Conservation (phyloP, 2,888 invertebrate species). For the Caenorhabditis sp. region DNA sequence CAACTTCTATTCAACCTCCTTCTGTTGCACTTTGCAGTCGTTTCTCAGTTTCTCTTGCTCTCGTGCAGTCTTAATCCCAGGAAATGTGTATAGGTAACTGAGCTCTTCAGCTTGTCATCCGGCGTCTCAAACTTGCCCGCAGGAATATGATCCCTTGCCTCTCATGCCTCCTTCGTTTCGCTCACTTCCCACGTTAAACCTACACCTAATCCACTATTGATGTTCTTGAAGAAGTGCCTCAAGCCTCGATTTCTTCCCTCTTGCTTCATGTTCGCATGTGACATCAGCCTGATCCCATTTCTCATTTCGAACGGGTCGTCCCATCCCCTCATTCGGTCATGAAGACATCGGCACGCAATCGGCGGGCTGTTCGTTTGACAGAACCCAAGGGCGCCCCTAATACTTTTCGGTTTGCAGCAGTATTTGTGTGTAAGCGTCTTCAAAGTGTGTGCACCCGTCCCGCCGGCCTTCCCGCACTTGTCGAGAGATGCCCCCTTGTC, state of each 20-base stretch:
- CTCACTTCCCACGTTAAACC: conserved; percentile 45
- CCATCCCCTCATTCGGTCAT: neutral
- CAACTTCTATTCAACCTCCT: neutral
- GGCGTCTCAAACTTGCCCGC: conserved; percentile 47
- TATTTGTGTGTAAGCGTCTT: conserved; percentile 49
- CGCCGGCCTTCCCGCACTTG: conserved; percentile 53
- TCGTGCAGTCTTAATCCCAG: conserved; percentile 7
- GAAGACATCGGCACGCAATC: conserved; percentile 17
- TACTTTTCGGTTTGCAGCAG: conserved; percentile 24
- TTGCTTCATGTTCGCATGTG: neutral
- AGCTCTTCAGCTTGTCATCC: conserved; percentile 23
- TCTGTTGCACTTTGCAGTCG: conserved; percentile 6
- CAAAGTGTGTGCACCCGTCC: conserved; percentile 52
- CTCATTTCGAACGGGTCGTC: conserved; percentile 13
- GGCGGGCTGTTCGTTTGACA: conserved; percentile 16
- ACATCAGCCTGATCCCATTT: neutral
- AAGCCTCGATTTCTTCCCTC: neutral
- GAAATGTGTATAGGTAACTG: conserved; percentile 40
- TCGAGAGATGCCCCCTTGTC: conserved; percentile 57
- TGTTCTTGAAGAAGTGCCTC: neutral
- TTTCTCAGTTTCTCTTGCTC: neutral
- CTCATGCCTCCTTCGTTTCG: conserved; percentile 27
- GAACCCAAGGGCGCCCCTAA: conserved; percentile 8
- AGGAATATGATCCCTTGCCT: conserved; percentile 50
- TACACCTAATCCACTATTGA: conserved; percentile 26